Evolutionary conservation across 2,113 vertebrate genomes (phyloP).

Genomic region (Larimichthys polyactis): DNA sequence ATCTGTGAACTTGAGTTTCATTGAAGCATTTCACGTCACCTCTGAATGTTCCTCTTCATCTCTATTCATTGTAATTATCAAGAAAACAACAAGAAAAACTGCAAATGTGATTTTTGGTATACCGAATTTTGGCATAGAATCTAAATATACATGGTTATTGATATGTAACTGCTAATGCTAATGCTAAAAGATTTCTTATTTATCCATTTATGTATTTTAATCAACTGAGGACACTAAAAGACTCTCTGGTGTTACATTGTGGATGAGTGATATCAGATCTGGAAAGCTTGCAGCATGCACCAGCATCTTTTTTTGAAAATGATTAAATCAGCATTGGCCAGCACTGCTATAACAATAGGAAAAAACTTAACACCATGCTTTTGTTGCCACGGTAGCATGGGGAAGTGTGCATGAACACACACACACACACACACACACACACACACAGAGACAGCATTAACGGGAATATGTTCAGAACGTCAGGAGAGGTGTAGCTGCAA

Average conservation of each 20-base stretch:
- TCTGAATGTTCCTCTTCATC: no score
- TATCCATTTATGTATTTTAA: not conserved
- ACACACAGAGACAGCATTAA: not conserved
- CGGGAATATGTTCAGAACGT: not conserved
- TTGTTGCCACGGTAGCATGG: slow-evolving; percentile 20
- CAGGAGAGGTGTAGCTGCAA: not conserved
- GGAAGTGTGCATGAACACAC: not conserved
- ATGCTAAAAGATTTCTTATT: not conserved
- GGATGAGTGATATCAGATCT: not conserved
- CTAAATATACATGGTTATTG: not conserved
- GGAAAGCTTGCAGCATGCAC: not conserved
- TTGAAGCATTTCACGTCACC: not conserved
- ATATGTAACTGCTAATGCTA: not conserved
- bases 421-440: slow-evolving; percentile 3
- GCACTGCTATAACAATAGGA: not conserved
- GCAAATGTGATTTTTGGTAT: no score
- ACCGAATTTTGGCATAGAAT: not conserved
- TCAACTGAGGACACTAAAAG: not conserved
- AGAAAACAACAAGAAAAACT: not conserved
- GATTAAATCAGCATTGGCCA: not conserved
- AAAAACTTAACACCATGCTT: slow-evolving; percentile 4
- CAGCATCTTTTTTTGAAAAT: not conserved
- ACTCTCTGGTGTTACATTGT: not conserved
- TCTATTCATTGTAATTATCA: no score
- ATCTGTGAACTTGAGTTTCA: slow-evolving; percentile 6